Evolutionary conservation across 2,888 invertebrate species (phyloP).

Genomic region (Gortyna flavago): DNA sequence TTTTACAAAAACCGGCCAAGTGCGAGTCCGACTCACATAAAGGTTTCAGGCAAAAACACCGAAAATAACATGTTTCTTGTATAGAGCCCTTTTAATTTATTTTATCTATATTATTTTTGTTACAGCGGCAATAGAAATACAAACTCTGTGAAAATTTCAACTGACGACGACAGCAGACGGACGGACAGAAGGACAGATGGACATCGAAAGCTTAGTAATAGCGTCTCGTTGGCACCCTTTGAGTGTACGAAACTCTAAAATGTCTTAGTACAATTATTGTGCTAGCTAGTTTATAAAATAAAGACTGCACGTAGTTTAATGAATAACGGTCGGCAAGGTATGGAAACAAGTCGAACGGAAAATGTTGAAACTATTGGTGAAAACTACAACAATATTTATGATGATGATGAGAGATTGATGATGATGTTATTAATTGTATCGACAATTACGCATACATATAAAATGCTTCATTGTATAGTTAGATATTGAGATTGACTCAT

Average conservation of each 20-base stretch:
- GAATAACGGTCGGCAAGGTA: not conserved
- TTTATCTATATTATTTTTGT: not conserved
- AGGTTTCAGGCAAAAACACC: not conserved
- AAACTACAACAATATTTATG: conserved; percentile 12
- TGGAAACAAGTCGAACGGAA: not conserved
- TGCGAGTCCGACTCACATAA: not conserved
- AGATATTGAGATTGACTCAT: no score
- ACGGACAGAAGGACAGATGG: not conserved
- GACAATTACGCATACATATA: no score
- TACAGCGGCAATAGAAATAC: no score
- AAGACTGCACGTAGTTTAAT: not conserved
- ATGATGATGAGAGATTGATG: no score
- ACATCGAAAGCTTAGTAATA: not conserved
- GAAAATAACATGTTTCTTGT: not conserved
- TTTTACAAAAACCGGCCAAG: not conserved
- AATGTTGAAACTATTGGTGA: not conserved
- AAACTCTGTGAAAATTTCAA: no score
- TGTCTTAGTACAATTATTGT: not conserved
- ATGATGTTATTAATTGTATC: no score
- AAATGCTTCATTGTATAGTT: no score
- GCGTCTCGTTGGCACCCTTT: no score
- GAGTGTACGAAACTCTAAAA: not conserved
- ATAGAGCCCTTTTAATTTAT: not conserved
- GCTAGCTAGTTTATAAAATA: not conserved
- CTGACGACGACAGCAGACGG: no score